These are phyloP conservation scores for Smittia sp. DNA, from an alignment of 2,888 invertebrate genomes.

Conservation along the genomic window DNA sequence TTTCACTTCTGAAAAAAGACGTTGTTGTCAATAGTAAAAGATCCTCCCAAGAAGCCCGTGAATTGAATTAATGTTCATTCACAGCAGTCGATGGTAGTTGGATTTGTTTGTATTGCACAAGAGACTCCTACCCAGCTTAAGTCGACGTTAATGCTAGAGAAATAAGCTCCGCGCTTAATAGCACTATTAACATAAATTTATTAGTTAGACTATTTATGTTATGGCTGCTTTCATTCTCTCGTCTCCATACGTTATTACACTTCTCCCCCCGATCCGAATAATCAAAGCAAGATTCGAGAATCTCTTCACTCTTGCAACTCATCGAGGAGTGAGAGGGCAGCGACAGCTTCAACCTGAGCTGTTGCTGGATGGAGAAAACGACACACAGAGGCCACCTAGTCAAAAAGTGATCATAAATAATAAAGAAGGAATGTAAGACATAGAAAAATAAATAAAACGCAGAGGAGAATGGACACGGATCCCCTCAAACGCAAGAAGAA, in stretches of 20 bases:
- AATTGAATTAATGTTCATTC: conserved; percentile 22
- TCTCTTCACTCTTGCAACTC: conserved; percentile 4
- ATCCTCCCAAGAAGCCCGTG: conserved; percentile 32
- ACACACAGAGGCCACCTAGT: conserved; percentile 30
- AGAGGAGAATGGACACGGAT: conserved; percentile 3
- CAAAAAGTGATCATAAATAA: conserved; percentile 35
- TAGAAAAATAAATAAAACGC: conserved; percentile 26
- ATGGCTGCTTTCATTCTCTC: conserved; percentile 13
- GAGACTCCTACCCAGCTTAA: background rate
- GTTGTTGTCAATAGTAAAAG: conserved; percentile 13
- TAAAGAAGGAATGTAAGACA: conserved; percentile 32
- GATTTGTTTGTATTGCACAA: conserved; percentile 5
- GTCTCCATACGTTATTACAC: background rate
- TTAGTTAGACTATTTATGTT: conserved; percentile 36
- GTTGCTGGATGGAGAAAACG: background rate
- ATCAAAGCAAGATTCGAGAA: background rate
- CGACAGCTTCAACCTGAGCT: background rate
- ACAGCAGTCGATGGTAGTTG: conserved; percentile 22
- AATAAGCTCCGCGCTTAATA: conserved; percentile 20
- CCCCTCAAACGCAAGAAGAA: background rate
- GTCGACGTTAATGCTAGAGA: background rate
- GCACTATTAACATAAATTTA: conserved; percentile 39
- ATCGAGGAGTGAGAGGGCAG: background rate
- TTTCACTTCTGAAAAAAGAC: background rate
- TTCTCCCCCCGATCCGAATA: background rate